Base-by-base conservation (phyloP, 2,113 vertebrate genomes). In the Chrysemys picta region DNA sequence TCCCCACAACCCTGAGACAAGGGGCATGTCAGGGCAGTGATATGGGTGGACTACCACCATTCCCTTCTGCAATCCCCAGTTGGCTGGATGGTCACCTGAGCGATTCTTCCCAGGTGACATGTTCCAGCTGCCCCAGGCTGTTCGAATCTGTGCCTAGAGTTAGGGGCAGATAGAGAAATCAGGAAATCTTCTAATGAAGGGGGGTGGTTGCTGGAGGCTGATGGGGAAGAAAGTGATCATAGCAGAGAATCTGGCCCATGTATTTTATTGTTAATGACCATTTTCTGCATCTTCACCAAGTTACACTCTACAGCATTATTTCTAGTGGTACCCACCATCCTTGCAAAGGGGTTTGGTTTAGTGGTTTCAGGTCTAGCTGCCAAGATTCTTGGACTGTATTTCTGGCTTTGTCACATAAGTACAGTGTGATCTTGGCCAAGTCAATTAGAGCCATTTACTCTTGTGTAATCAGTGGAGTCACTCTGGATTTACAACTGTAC, bases 391-490 rank as follows among this genome's bases (percentile, higher is more conserved):
- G 25, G 53, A 42, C 42, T 95, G 89, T 96, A 49, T 95, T 96
- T 97, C 94, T 96, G 91, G 94, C 92, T 93, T 82, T 91, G 50
- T 81, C 65, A 91, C 53, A 85, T 88, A 95, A 93, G 62, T 86
- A 50, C 82, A 87, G 14, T 91, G 84, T 96, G 92, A 90, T 89
- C 94, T 93, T 94, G 52, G 94, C 94, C 94, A 95, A 96, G 96
- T 96, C 94, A 96, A 38, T 72, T 89, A 84, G 90, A 78, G 95
- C 84, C 57, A 78, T 83, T 81, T 94, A 79, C 82, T 96, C 91
- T 94, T 95, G 87, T 82, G 83, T 96, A 95, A 97, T 96, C 94
- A 96, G 90, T 78, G 72, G 72, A 96, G 85, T 96, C 97, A 29
- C 24, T 45, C 5, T 47, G 72, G 72, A 45, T 76, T 76, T 12